These are phyloP conservation scores for Dascillus cervinus DNA, from an alignment of 2,888 invertebrate genomes.

Conservation along the genomic window DNA sequence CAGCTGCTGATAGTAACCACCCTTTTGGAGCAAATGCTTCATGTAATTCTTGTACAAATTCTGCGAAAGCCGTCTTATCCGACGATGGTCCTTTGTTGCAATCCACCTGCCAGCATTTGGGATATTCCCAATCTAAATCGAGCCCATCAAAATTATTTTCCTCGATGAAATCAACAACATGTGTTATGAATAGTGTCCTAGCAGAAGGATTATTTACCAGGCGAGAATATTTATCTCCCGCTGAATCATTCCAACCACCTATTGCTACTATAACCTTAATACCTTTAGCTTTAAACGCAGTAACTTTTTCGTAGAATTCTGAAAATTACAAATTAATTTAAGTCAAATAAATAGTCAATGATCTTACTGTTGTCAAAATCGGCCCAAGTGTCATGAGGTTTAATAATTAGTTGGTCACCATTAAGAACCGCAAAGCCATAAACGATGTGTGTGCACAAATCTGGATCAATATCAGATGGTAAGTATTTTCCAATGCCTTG, in stretches of 20 bases:
- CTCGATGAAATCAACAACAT: constrained; percentile 70
- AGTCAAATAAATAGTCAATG: background rate
- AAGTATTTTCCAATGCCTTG: constrained; percentile 73
- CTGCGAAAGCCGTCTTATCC: constrained; percentile 73
- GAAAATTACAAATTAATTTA: constrained; percentile 21
- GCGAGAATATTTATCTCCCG: constrained; percentile 80
- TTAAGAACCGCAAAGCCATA: constrained; percentile 88
- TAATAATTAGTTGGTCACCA: constrained; percentile 63
- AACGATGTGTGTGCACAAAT: constrained; percentile 84
- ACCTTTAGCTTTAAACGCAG: constrained; percentile 61
- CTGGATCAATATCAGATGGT: constrained; percentile 75
- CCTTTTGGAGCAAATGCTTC: constrained; percentile 63
- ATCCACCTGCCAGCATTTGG: constrained; percentile 85
- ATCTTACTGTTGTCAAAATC: constrained; percentile 78
- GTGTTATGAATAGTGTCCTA: constrained; percentile 63
- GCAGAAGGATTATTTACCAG: constrained; percentile 67
- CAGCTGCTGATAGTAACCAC: constrained; percentile 71
- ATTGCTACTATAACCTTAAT: constrained; percentile 79
- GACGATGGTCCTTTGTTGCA: constrained; percentile 74
- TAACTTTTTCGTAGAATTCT: constrained; percentile 84
- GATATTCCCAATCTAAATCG: no score
- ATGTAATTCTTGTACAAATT: constrained; percentile 66
- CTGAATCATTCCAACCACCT: constrained; percentile 94
- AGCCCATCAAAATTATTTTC: constrained; percentile 81
- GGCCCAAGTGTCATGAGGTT: constrained; percentile 82